Evolutionary conservation across 1,140 invertebrate genomes (phyloP), one percentile per base, ranked within the genome.

Genomic region (Bombus fervidus): DNA sequence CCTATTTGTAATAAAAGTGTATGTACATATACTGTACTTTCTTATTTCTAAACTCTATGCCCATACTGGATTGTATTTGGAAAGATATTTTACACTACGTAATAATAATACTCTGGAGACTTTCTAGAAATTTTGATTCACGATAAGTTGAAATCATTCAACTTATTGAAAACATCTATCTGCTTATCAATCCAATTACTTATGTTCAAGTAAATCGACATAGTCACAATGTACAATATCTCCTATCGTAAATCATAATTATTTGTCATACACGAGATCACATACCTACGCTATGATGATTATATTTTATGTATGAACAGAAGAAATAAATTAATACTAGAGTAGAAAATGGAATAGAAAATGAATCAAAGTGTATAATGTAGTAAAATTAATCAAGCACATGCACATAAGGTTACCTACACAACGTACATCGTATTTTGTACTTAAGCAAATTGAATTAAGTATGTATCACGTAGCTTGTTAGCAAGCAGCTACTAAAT

Each of bases 381-480:
- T 86, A 82, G 71, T 77, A 74, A 87, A 86, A 84, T 87, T 81
- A 73, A 59, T 62, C 78, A 85, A 85, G 88, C 88, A 75, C 86
- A 83, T 90, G 89, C 89, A 83, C 43, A 76, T 37, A 79, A 83
- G 37, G 71, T 25, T 62, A 79, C 82, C 86, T 90, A 90, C 88
- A 90, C 89, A 90, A 90, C 89, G 89, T 90, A 90, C 89, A 90
- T 90, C 66, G 81, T 83, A 15, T 73, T 47, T 80, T 85, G 77
- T 84, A 87, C 66, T 89, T 75, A 81, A 89, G 64, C 80, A 80
- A 89, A 89, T 89, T 82, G 82, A n/a, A 79, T 31, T 41, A 69
- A 81, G 66, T 74, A 28, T 34, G 43, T 81, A 66, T 66, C 13
- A 31, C 10, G 53, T 73, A 47, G 71, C 15, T 81, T 62, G n/a